phyloP scores from a whole-genome alignment of 2,113 vertebrate genomes.

The Carassius carassius region DNA sequence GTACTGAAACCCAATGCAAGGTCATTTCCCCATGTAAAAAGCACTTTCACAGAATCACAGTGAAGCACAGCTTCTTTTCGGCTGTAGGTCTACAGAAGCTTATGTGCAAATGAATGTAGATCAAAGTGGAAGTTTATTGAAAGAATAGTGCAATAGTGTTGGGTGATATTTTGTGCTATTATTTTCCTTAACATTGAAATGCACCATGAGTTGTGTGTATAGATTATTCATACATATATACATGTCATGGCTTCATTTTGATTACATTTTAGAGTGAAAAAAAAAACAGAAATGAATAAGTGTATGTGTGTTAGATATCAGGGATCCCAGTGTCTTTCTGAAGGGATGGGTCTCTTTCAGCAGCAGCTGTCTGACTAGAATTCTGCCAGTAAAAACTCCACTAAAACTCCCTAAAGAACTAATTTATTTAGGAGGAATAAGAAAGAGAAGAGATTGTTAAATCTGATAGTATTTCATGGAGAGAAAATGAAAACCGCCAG shows the following conservation, averaged over 20 bases:
- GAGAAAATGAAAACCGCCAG: neutral
- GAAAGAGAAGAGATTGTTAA: slow-evolving; percentile 10
- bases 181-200: neutral
- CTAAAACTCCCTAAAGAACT: slow-evolving; percentile 28
- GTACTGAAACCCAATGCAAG: neutral
- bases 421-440: slow-evolving; percentile 20
- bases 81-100: neutral
- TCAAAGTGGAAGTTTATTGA: neutral
- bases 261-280: neutral
- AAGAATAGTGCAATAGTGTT: neutral
- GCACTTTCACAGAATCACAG: neutral
- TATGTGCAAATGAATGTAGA: neutral
- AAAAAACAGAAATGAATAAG: too few relatives aligned
- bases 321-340: neutral
- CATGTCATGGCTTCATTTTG: neutral
- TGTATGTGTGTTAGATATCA: neutral
- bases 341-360: neutral
- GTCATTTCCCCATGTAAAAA: neutral
- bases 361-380: slow-evolving; percentile 24
- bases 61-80: neutral
- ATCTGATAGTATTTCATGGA: slow-evolving; percentile 1
- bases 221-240: neutral
- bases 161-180: neutral
- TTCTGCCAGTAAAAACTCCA: slow-evolving; percentile 6
- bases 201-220: neutral